Conservation (phyloP, 2,888 invertebrate species). For the Latrodectus elegans region DNA sequence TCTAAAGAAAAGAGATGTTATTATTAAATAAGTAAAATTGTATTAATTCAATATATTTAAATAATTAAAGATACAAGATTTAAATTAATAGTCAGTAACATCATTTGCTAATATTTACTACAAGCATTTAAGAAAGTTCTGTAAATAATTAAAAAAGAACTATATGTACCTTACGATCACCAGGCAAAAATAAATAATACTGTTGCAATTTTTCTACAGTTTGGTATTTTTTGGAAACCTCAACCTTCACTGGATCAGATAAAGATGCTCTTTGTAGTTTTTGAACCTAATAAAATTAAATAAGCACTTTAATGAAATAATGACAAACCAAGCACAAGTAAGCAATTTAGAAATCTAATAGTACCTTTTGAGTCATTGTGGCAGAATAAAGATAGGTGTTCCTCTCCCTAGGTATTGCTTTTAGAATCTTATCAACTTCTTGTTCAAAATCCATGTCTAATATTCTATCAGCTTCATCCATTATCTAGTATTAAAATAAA, state of each 20-base stretch:
- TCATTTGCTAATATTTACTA: not conserved
- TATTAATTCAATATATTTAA: not conserved
- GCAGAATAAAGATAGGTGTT: conserved; percentile 96
- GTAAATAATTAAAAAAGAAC: conserved; percentile 26
- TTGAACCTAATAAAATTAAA: conserved; percentile 78
- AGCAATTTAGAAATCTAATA: not conserved
- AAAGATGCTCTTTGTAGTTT: conserved; percentile 96
- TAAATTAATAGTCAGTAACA: not conserved
- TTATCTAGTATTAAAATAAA: conserved; percentile 79
- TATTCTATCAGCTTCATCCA: conserved; percentile 99
- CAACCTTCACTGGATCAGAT: conserved; percentile 94
- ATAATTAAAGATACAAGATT: not conserved
- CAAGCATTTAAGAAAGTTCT: not conserved
- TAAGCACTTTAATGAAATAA: not conserved
- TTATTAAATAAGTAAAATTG: not conserved
- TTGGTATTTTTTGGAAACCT: conserved; percentile 96
- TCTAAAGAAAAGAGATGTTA: not conserved
- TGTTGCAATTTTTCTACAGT: conserved; percentile 97
- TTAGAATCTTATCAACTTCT: conserved; percentile 96
- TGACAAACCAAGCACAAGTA: not conserved
- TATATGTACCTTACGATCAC: conserved; percentile 88
- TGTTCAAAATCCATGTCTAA: conserved; percentile 99
- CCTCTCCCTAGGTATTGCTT: conserved; percentile 91
- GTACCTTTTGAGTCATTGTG: conserved; percentile 96
- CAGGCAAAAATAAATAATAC: conserved; percentile 94